These are phyloP conservation scores for Magallana ariakensis DNA, from an alignment of 1,140 invertebrate species.

Conservation along the genomic window DNA sequence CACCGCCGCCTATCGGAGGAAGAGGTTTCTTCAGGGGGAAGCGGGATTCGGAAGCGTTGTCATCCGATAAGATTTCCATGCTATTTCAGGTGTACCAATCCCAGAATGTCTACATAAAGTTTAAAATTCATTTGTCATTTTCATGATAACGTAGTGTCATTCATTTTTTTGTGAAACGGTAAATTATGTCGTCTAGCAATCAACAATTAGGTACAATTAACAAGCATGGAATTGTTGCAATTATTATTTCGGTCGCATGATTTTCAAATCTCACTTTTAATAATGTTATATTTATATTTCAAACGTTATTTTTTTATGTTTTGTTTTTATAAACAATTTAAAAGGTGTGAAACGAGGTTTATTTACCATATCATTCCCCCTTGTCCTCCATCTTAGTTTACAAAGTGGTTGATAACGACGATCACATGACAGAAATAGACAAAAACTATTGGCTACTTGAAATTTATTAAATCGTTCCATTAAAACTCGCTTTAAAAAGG, in stretches of 20 bases:
- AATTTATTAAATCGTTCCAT: not conserved
- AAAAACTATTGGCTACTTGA: not conserved
- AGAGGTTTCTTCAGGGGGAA: slow-evolving; percentile 57
- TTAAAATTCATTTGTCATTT: not conserved
- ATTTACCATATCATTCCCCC: slow-evolving; percentile 24
- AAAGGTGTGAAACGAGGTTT: not conserved
- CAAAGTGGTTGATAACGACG: slow-evolving; percentile 60
- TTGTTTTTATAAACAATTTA: no score
- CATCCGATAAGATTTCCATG: slow-evolving; percentile 41
- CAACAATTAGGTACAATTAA: no score
- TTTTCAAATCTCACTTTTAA: no score
- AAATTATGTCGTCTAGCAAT: no score
- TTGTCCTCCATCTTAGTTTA: slow-evolving; percentile 63
- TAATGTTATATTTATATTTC: no score
- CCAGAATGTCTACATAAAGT: not conserved
- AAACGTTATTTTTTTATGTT: no score
- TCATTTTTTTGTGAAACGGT: no score
- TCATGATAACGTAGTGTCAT: no score
- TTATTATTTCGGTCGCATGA: no score
- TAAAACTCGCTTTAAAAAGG: not conserved
- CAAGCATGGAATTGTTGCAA: no score
- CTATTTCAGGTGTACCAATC: not conserved
- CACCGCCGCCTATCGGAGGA: slow-evolving; percentile 60
- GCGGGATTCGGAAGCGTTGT: slow-evolving; percentile 10
- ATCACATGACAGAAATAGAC: slow-evolving; percentile 57